A percentile compares a stretch with the other conserved stretches of the same genome.
Evolutionary conservation across 1,140 invertebrate species (phyloP).

Genomic region (Tetragonula clypearis): DNA sequence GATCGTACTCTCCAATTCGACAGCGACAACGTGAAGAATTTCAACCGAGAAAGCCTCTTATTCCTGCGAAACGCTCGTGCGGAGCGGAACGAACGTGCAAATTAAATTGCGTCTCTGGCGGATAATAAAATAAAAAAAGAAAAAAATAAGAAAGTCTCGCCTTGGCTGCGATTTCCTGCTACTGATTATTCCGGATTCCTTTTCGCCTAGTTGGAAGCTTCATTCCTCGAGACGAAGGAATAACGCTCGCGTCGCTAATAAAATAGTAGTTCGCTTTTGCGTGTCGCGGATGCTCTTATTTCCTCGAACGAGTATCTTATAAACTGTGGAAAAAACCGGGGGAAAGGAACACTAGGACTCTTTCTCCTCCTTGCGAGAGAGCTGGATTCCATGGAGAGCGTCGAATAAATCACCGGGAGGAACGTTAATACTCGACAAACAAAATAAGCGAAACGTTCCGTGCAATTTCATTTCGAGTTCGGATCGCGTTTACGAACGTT

Average conservation of each 20-base stretch:
- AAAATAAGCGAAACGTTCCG: neutral
- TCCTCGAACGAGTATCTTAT: neutral
- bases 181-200: slow-evolving; percentile 13
- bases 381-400: neutral
- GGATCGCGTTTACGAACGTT: neutral
- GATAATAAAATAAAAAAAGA: neutral
- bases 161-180: neutral
- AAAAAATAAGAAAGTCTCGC: neutral
- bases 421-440: neutral
- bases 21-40: neutral
- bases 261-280: neutral
- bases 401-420: slow-evolving; percentile 2
- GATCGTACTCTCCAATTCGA: neutral
- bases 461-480: slow-evolving; percentile 6
- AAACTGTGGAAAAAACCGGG: neutral
- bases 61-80: neutral
- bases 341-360: neutral
- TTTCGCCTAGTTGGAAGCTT: neutral
- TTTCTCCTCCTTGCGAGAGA: neutral
- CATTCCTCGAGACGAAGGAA: neutral
- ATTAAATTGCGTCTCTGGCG: slow-evolving; percentile 24
- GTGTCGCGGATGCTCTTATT: neutral
- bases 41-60: slow-evolving; percentile 12
- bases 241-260: slow-evolving; percentile 8
- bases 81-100: slow-evolving; percentile 22